Evolutionary conservation across 23 tunicate species (phyloP).

Genomic region (Botrylloides violaceus): DNA sequence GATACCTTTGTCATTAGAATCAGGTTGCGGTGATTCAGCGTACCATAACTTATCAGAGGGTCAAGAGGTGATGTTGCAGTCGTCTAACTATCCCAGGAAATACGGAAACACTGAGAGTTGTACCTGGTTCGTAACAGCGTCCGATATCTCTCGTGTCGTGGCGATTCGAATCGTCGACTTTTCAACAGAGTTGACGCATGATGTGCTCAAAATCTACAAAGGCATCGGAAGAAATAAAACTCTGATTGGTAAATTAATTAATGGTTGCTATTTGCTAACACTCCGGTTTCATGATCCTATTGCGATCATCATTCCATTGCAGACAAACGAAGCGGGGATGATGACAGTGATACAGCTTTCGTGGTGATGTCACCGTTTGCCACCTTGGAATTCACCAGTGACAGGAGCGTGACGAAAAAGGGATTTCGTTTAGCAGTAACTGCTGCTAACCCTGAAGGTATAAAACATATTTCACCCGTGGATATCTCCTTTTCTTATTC

Average conservation of each 20-base stretch:
- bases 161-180: conserved; percentile 17
- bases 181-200: conserved; percentile 20
- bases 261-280: background rate
- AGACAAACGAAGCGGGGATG: conserved; percentile 16
- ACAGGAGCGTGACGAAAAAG: conserved; percentile 7
- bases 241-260: background rate
- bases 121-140: conserved; percentile 9
- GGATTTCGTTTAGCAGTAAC: conserved; percentile 15
- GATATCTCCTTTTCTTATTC: no score
- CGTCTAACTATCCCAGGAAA: conserved; percentile 26
- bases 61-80: background rate
- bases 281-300: background rate
- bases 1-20: conserved; percentile 18
- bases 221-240: conserved; percentile 41
- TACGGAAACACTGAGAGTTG: conserved; percentile 8
- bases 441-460: background rate
- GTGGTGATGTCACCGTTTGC: background rate
- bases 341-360: background rate
- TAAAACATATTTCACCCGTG: background rate
- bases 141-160: background rate
- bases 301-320: background rate
- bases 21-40: conserved; percentile 18
- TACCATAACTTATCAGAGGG: background rate
- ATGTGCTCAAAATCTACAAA: conserved; percentile 1
- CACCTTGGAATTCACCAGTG: conserved; percentile 22